Conservation (phyloP, 2,113 vertebrate genomes). For the Erythrolamprus reginae region DNA sequence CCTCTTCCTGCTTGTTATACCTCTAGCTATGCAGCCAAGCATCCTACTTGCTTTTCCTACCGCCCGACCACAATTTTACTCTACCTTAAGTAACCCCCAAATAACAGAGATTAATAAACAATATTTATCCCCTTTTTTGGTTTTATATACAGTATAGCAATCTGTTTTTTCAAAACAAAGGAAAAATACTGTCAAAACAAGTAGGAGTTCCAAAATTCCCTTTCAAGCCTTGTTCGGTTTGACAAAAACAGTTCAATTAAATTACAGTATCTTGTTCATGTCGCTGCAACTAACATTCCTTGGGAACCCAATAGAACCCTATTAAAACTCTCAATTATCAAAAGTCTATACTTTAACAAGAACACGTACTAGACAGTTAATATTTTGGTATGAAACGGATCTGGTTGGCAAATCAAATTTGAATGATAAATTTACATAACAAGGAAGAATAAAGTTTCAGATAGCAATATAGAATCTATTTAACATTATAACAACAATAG, state of each 20-base stretch:
- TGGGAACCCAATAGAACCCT: neutral
- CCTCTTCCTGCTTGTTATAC: too few species aligned
- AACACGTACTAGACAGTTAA: neutral
- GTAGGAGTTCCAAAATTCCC: neutral
- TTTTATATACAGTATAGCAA: neutral
- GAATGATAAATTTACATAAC: neutral
- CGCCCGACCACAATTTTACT: too few species aligned
- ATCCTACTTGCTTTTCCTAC: too few species aligned
- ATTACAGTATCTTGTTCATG: neutral
- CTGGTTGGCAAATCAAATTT: neutral
- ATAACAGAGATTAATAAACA: neutral
- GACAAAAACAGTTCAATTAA: neutral
- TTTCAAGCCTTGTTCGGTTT: neutral
- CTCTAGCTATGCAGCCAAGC: too few species aligned
- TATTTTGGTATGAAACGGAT: neutral
- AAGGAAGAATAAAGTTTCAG: neutral
- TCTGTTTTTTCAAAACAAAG: neutral
- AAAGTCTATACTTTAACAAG: neutral
- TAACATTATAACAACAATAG: neutral
- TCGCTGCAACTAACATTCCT: neutral
- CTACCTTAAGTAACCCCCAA: too few species aligned
- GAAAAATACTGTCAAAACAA: neutral
- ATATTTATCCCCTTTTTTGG: neutral
- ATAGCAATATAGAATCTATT: neutral
- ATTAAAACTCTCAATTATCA: neutral